Percentiles rank a stretch among this genome's conserved stretches.
Conservation (phyloP, 2,888 invertebrate species). For the Hyalella azteca region DNA sequence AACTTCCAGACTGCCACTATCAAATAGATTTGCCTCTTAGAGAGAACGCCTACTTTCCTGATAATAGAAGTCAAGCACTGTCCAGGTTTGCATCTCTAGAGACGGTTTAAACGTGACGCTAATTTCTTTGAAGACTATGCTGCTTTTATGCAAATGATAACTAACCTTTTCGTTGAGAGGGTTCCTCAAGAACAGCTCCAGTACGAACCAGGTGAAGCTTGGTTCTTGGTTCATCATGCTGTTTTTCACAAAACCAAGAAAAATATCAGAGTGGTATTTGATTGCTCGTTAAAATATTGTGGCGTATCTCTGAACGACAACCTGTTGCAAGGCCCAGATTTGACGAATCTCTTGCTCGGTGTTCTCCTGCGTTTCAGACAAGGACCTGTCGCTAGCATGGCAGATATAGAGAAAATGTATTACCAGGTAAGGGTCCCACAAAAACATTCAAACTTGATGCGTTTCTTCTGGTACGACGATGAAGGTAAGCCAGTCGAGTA, state of each 20-base stretch:
- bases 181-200: conserved; percentile 13
- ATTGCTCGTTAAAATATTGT: neutral
- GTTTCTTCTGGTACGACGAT: conserved; percentile 35
- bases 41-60: no score
- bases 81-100: no score
- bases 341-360: neutral
- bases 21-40: no score
- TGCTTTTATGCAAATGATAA: no score
- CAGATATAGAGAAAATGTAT: conserved; percentile 32
- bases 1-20: no score
- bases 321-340: neutral
- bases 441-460: conserved; percentile 2
- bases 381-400: conserved; percentile 7
- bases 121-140: no score
- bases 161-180: neutral
- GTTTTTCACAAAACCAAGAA: conserved; percentile 21
- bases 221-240: conserved; percentile 27
- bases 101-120: no score
- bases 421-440: conserved; percentile 37
- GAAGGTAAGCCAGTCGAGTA: neutral
- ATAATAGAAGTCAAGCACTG: no score
- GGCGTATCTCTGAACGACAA: conserved; percentile 15
- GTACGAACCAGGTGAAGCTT: neutral
- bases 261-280: conserved; percentile 34
- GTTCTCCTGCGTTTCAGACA: no score